A percentile compares a stretch with the other conserved stretches of the same genome.
Conservation (phyloP, 2,888 invertebrate genomes). For the Campoplex nolae region DNA sequence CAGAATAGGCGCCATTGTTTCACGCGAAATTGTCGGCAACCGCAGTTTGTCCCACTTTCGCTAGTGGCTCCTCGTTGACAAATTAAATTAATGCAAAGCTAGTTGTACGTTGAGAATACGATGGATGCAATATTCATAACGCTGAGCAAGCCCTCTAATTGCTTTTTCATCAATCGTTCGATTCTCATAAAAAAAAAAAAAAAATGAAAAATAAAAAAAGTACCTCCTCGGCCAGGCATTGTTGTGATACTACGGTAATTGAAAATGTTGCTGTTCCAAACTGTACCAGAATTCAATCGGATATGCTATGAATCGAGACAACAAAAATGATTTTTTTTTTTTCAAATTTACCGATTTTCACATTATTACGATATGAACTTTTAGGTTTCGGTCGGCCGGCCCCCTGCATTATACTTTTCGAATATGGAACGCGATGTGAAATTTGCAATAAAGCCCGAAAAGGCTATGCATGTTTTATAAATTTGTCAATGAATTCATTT, state of each 20-base stretch:
- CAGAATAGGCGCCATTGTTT: slow-evolving; percentile 50
- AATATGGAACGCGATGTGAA: too few relatives aligned
- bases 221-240: not conserved
- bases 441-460: not conserved
- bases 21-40: slow-evolving; percentile 41
- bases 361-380: not conserved
- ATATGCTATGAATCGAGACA: too few relatives aligned
- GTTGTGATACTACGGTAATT: not conserved
- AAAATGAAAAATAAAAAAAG: too few relatives aligned
- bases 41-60: slow-evolving; percentile 60
- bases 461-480: not conserved
- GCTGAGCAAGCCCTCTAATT: not conserved
- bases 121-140: not conserved
- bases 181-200: not conserved
- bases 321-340: not conserved
- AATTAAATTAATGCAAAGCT: slow-evolving; percentile 47
- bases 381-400: too few relatives aligned
- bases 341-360: not conserved
- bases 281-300: too few relatives aligned
- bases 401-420: too few relatives aligned
- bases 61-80: slow-evolving; percentile 47
- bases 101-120: slow-evolving; percentile 5
- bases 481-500: not conserved
- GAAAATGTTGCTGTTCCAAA: not conserved
- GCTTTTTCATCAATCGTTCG: not conserved